A percentile compares a stretch with the other conserved stretches of the same genome.
Evolutionary conservation across 1,140 invertebrate species (phyloP).

Genomic region (Zaprionus vittiger): DNA sequence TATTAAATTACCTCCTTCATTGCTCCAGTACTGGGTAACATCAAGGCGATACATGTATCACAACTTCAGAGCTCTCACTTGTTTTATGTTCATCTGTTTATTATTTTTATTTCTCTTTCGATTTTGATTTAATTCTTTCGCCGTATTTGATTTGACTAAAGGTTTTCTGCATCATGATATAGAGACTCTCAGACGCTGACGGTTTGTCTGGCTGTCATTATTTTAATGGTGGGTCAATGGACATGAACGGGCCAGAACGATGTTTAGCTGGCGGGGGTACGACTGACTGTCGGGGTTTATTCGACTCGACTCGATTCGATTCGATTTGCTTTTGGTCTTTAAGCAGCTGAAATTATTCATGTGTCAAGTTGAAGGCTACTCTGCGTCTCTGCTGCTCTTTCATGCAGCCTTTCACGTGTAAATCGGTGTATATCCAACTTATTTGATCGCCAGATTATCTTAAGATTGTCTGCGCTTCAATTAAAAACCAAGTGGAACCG

Average conservation of each 20-base stretch:
- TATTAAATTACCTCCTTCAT: neutral
- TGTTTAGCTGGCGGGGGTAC: constrained; percentile 45
- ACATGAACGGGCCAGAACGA: constrained; percentile 51
- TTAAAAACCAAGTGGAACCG: constrained; percentile 56
- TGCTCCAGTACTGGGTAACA: neutral
- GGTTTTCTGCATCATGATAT: constrained; percentile 52
- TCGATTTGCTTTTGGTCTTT: constrained; percentile 58
- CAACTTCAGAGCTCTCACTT: constrained; percentile 36
- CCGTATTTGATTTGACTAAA: constrained; percentile 23
- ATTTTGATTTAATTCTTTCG: constrained; percentile 25
- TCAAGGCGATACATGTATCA: neutral
- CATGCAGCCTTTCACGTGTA: constrained; percentile 62
- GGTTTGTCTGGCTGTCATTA: constrained; percentile 35
- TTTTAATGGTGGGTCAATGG: constrained; percentile 72
- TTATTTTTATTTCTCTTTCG: constrained; percentile 28
- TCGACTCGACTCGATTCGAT: constrained; percentile 35
- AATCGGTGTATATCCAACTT: constrained; percentile 33
- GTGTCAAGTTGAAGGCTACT: constrained; percentile 76
- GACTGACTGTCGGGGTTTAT: constrained; percentile 4
- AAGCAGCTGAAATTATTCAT: constrained; percentile 72
- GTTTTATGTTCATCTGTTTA: constrained; percentile 14
- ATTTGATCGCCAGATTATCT: constrained; percentile 69
- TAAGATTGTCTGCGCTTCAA: constrained; percentile 52
- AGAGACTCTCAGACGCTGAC: constrained; percentile 35
- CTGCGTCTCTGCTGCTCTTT: constrained; percentile 5